Evolutionary conservation across 1,140 invertebrate genomes (phyloP).

Genomic region (Bombus difficillimus): DNA sequence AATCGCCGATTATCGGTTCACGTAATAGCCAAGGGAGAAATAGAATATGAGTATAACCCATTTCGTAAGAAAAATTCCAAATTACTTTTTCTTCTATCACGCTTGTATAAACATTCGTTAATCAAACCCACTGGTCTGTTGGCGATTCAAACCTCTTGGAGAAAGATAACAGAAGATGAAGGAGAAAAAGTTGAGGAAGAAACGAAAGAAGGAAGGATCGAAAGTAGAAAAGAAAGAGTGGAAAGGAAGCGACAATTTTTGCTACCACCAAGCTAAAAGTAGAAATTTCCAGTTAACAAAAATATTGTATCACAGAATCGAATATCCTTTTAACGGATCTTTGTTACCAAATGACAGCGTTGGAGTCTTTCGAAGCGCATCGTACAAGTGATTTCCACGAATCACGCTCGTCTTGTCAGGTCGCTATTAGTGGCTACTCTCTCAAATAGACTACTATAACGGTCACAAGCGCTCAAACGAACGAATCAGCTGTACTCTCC

Average conservation of each 20-base stretch:
- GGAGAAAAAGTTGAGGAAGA: neutral
- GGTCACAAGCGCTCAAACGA: neutral
- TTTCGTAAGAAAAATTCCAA: no score
- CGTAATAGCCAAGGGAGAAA: no score
- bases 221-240: neutral
- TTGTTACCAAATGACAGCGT: neutral
- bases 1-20: conserved; percentile 21
- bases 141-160: no score
- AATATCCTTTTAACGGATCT: neutral
- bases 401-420: neutral
- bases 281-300: no score
- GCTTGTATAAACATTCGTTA: no score
- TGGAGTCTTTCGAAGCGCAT: neutral
- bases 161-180: no score
- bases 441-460: neutral
- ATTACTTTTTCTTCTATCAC: no score
- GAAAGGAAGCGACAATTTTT: no score
- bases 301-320: neutral
- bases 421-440: conserved; percentile 2
- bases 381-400: neutral
- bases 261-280: no score
- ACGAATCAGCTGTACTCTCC: neutral
- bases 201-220: neutral
- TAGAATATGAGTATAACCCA: no score
- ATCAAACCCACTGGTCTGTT: no score